Conservation (phyloP, 2,888 invertebrate species). For the Drosophila paramelanica region DNA sequence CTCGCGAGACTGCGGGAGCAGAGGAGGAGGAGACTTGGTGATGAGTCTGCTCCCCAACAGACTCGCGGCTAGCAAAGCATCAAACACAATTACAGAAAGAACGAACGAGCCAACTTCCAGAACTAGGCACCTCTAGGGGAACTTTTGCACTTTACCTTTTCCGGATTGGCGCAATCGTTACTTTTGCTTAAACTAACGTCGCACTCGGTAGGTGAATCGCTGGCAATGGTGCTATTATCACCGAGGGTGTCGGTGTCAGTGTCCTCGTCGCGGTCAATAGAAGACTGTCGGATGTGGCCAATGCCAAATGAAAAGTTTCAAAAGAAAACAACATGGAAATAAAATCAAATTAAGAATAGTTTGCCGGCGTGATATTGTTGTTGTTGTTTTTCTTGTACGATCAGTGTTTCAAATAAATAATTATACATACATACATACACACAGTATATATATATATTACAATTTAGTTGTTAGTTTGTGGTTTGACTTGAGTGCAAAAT, state of each 20-base stretch:
- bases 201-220: conserved; percentile 73
- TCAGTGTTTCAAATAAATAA: background rate
- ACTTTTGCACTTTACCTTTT: conserved; percentile 63
- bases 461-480: background rate
- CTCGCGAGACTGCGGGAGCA: conserved; percentile 5
- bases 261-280: conserved; percentile 68
- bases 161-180: conserved; percentile 27
- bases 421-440: conserved; percentile 10
- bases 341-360: conserved; percentile 31
- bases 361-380: conserved; percentile 2
- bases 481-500: conserved; percentile 29
- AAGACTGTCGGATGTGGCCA: conserved; percentile 57
- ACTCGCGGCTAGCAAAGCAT: conserved; percentile 30
- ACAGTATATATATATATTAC: background rate
- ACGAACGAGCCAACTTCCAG: conserved; percentile 27
- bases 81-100: conserved; percentile 29
- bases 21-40: background rate
- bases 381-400: conserved; percentile 8
- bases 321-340: conserved; percentile 39
- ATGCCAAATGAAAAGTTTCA: conserved; percentile 41
- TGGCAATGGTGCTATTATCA: conserved; percentile 71
- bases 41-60: background rate
- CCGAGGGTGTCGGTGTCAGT: conserved; percentile 64
- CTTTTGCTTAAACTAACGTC: conserved; percentile 49
- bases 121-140: conserved; percentile 6